These are phyloP conservation scores for Pseudochirops corinnae DNA, from an alignment of 2,797 vertebrate genomes.

Conservation along the genomic window DNA sequence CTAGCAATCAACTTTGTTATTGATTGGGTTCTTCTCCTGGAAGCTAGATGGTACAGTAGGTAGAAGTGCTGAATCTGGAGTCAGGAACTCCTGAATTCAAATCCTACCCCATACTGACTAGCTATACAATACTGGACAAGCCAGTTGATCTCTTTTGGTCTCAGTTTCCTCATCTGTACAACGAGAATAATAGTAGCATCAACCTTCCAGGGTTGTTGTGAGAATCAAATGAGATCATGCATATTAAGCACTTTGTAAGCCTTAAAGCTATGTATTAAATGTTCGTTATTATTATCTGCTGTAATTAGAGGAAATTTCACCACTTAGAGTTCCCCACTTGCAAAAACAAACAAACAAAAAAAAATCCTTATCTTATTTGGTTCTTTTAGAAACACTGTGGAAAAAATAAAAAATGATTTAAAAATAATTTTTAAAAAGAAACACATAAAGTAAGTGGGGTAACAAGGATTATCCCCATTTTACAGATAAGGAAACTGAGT, in stretches of 20 bases:
- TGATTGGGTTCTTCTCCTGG: not conserved
- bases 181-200: not conserved
- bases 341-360: not conserved
- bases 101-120: not conserved
- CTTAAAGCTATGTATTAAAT: not conserved
- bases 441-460: not conserved
- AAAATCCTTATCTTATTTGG: not conserved
- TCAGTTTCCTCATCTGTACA: not conserved
- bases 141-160: not conserved
- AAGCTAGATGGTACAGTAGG: not conserved
- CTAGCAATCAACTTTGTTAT: not conserved
- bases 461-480: not conserved
- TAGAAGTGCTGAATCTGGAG: not conserved
- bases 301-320: not conserved
- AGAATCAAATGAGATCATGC: not conserved
- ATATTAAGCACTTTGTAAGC: not conserved
- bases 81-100: not conserved
- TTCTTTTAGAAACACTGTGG: not conserved
- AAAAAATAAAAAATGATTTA: no score
- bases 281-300: not conserved
- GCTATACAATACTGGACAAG: not conserved
- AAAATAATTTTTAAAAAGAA: not conserved
- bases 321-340: not conserved
- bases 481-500: not conserved
- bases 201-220: not conserved